Base-by-base conservation (phyloP, 2,888 invertebrate genomes). In the Arctia plantaginis region DNA sequence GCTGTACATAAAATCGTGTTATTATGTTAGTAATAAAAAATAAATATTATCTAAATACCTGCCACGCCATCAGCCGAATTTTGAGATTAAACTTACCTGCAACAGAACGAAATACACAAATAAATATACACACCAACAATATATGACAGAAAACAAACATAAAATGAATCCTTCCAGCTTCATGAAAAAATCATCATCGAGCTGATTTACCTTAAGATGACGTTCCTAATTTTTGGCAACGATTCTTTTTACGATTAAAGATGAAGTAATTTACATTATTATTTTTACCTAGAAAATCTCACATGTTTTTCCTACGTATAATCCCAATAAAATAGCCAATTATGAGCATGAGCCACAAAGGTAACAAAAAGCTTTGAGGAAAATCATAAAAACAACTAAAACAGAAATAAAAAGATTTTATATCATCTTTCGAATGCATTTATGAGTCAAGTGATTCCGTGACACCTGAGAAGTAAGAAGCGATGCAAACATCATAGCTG, bases 61-160 rank as follows among this genome's bases (percentile, higher is more conserved):
- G 71, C n/a, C 55, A 39, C 44, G 18, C 69, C n/a, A 59, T 71
- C 64, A 47, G 55, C 51, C 77, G 35, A 33, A 35, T 41, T 67
- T 39, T 47, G 75, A 71, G 74, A 51, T 80, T 76, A 74, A 65
- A 86, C 86, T 86, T 90, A 91, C 90, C 90, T 91, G 90, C 90
- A 91, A 91, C 88, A 90, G 82, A 88, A 78, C 75, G 80, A 84
- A 88, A 80, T 81, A 59, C 70, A 84, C 75, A 89, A 90, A 90
- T 88, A 86, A 86, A 83, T 83, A 80, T 85, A 83, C 85, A 85
- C 44, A 65, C 51, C 13, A 51, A 70, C 3, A 30, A 66, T 64
- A 8, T 76, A n/a, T 27, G 15, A 27, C 0, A 39, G 13, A 6
- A 64, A 70, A 35, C 44, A 71, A 44, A 64, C 7, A 15, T 59